A percentile compares a stretch with the other conserved stretches of the same genome.
Conservation (phyloP, 2,888 invertebrate genomes). For the Habroteleia sp. region DNA sequence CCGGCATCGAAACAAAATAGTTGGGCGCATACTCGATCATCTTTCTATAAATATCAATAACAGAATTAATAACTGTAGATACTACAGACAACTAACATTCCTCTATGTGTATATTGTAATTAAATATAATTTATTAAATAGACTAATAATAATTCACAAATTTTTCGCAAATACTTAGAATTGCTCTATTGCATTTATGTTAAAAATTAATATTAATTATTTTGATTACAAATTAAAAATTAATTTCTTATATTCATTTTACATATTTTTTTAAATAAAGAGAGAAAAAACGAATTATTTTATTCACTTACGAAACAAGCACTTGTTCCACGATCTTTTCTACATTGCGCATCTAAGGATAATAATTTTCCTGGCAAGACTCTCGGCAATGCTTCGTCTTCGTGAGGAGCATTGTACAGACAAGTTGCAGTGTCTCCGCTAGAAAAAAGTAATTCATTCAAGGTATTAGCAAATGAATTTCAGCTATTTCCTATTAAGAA, state of each 20-base stretch:
- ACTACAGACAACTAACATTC: too few relatives aligned
- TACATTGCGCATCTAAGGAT: slow-evolving; percentile 94
- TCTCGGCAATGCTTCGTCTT: slow-evolving; percentile 93
- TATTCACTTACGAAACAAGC: slow-evolving; percentile 89
- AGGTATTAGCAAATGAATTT: too few relatives aligned
- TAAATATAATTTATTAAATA: too few relatives aligned
- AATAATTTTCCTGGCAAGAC: slow-evolving; percentile 94
- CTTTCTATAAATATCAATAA: slow-evolving; percentile 88
- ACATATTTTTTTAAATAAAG: too few relatives aligned
- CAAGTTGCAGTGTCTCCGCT: slow-evolving; percentile 97
- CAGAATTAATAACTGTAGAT: too few relatives aligned
- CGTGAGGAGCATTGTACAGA: slow-evolving; percentile 95
- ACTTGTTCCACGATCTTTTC: slow-evolving; percentile 95
- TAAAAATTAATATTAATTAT: too few relatives aligned
- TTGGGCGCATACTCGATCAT: slow-evolving; percentile 96
- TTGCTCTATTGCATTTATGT: too few relatives aligned
- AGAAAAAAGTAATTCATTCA: slow-evolving; percentile 72
- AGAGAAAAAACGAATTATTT: too few relatives aligned
- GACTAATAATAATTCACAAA: too few relatives aligned
- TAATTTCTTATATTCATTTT: neutral
- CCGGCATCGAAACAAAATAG: slow-evolving; percentile 96
- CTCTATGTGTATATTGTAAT: too few relatives aligned
- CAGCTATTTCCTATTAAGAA: too few relatives aligned
- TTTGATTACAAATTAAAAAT: slow-evolving; percentile 8
- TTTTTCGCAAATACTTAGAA: too few relatives aligned